phyloP scores from a whole-genome alignment of 2,797 vertebrate genomes.

The Pseudotriccus pelzelni region DNA sequence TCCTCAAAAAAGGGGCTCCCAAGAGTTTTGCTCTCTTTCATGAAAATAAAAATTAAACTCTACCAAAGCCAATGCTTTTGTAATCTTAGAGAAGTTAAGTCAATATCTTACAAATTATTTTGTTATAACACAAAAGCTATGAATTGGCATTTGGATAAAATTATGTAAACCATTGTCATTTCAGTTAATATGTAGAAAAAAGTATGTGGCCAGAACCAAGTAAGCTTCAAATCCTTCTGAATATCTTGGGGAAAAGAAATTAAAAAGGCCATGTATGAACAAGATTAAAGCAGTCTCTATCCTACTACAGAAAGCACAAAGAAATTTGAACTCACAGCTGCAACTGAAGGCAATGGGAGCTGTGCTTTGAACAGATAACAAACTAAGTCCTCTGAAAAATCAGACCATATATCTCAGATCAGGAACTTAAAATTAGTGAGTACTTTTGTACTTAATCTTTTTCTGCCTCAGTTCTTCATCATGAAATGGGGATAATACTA shows the following conservation, averaged over 20 bases:
- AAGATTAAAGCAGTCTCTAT: constrained; percentile 33
- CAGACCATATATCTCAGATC: constrained; percentile 49
- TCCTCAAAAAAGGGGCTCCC: not conserved
- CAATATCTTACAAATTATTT: not conserved
- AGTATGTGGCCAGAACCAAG: not conserved
- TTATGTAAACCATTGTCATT: not conserved
- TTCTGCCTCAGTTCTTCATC: constrained; percentile 61
- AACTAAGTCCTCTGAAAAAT: constrained; percentile 57
- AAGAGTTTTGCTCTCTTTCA: not conserved
- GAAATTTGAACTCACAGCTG: constrained; percentile 62
- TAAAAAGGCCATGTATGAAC: not conserved
- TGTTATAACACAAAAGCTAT: not conserved
- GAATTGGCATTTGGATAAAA: not conserved
- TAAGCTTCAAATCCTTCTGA: constrained; percentile 6
- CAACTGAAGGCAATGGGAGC: constrained; percentile 10
- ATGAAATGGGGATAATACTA: constrained; percentile 47
- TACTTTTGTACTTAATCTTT: constrained; percentile 54
- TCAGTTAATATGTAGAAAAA: not conserved
- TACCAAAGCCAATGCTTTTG: not conserved
- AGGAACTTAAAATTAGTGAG: constrained; percentile 57
- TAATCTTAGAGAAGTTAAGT: not conserved
- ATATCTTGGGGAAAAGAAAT: constrained; percentile 20
- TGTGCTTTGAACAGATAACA: constrained; percentile 62
- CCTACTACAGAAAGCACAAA: constrained; percentile 22
- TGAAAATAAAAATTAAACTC: not conserved